These are phyloP conservation scores for Poicephalus meyeri DNA, from an alignment of 2,113 vertebrate genomes.

Conservation along the genomic window DNA sequence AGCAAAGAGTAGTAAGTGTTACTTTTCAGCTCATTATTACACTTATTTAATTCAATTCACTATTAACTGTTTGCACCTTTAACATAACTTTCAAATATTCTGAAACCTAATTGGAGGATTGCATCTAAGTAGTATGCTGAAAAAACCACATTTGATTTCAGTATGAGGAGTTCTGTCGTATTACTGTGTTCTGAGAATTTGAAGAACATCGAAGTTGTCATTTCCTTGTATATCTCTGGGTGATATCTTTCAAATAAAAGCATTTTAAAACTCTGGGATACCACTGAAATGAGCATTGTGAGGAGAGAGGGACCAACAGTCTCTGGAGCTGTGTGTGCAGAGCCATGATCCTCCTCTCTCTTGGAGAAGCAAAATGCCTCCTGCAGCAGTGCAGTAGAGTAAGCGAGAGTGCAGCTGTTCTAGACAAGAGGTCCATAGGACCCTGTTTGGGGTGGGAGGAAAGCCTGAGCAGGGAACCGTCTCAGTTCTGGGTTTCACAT, in stretches of 20 bases:
- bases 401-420: too few relatives aligned
- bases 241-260: background rate
- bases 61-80: background rate
- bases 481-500: too few relatives aligned
- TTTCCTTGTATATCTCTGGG: background rate
- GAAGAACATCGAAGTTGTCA: background rate
- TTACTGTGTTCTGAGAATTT: background rate
- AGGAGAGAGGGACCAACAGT: background rate
- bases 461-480: too few relatives aligned
- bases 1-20: background rate
- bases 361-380: background rate
- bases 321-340: background rate
- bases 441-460: too few relatives aligned
- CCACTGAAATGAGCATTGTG: rapidly evolving
- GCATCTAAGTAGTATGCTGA: background rate
- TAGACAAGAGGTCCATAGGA: too few relatives aligned
- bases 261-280: background rate
- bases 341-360: background rate
- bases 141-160: background rate
- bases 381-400: too few relatives aligned
- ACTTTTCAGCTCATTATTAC: background rate
- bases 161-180: background rate
- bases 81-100: background rate
- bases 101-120: background rate
- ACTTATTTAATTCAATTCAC: background rate